Percentiles rank a stretch among this genome's conserved stretches.
These are phyloP conservation scores for Eueides isabella DNA, from an alignment of 1,140 invertebrate species.

Conservation along the genomic window DNA sequence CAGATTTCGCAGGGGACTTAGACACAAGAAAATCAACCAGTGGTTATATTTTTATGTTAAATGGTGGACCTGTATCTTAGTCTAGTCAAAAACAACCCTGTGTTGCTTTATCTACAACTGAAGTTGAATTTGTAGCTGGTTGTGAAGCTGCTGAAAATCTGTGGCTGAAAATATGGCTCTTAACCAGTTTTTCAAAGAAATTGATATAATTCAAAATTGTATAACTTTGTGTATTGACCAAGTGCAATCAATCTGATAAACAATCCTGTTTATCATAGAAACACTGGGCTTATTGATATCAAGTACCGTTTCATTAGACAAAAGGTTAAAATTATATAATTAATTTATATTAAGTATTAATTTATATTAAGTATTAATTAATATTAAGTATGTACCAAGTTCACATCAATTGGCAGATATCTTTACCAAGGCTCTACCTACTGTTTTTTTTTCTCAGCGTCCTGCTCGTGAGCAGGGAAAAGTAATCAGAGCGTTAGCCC, in stretches of 20 bases:
- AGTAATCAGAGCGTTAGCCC: no score
- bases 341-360: no score
- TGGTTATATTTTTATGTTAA: conserved; percentile 55
- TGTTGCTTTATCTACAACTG: conserved; percentile 75
- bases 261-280: conserved; percentile 37
- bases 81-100: conserved; percentile 68
- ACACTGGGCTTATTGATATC: conserved; percentile 35
- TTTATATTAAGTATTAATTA: conserved; percentile 20
- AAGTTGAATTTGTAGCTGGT: conserved; percentile 79
- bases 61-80: conserved; percentile 66
- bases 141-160: conserved; percentile 65
- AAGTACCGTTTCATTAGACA: conserved; percentile 39
- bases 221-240: conserved; percentile 30
- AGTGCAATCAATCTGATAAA: conserved; percentile 38
- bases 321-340: conserved; percentile 36
- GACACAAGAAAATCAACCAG: conserved; percentile 57
- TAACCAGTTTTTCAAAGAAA: conserved; percentile 41
- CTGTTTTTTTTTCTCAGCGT: no score
- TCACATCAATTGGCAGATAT: conserved; percentile 35
- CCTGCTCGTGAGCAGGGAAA: no score
- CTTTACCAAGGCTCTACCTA: conserved; percentile 36
- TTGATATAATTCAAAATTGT: conserved; percentile 15
- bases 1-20: conserved; percentile 67
- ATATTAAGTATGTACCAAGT: conserved; percentile 32
- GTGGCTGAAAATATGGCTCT: no score